Percentiles rank a stretch among this genome's conserved stretches.
phyloP scores from a whole-genome alignment of 2,888 invertebrate genomes.

The Ophraella communa region DNA sequence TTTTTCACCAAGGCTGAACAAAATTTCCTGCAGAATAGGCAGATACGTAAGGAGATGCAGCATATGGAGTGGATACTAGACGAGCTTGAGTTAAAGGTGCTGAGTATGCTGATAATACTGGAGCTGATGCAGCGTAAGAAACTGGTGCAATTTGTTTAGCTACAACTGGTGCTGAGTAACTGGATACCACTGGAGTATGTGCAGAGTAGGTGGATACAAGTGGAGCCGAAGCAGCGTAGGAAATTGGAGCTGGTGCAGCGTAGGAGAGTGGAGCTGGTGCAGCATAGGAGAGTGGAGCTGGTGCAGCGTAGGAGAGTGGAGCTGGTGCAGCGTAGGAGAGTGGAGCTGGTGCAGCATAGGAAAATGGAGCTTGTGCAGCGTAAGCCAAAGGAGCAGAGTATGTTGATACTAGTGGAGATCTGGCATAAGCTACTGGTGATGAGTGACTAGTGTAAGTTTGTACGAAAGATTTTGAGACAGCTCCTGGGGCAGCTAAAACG shows the following conservation, averaged over 20 bases:
- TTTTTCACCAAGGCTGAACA: too few species aligned
- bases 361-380: constrained; percentile 54
- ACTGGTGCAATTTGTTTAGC: not conserved
- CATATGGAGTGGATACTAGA: too few species aligned
- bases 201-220: constrained; percentile 1
- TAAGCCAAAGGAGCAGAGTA: constrained; percentile 17
- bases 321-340: not conserved
- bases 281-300: not conserved
- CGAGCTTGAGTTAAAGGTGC: constrained; percentile 18
- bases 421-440: constrained; percentile 64
- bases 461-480: constrained; percentile 61
- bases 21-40: too few species aligned
- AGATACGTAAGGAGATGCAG: too few species aligned
- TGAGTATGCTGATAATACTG: constrained; percentile 9
- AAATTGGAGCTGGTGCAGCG: not conserved
- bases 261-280: not conserved
- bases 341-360: constrained; percentile 61
- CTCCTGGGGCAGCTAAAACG: constrained; percentile 53
- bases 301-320: not conserved
- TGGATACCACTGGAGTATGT: constrained; percentile 59
- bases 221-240: not conserved
- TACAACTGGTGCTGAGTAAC: constrained; percentile 12
- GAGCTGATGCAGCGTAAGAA: constrained; percentile 13
- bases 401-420: constrained; percentile 54
- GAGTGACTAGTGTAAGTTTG: constrained; percentile 62